A percentile compares a stretch with the other conserved stretches of the same genome.
These are phyloP conservation scores for Pelagia noctiluca DNA, from an alignment of 30 jellyfish, hydroid and myxozoan species.

Conservation along the genomic window DNA sequence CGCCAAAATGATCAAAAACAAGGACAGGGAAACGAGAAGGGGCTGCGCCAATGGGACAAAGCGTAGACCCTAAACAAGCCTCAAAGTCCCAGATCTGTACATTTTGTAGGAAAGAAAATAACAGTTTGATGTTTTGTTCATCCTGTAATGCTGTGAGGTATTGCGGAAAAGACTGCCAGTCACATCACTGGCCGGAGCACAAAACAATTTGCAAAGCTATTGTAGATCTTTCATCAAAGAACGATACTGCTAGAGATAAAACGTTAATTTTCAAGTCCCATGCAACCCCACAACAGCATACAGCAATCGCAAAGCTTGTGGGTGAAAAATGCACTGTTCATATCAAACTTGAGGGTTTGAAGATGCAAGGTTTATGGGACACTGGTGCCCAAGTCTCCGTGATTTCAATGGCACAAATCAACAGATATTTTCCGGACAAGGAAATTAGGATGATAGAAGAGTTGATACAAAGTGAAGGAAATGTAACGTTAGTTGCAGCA, in stretches of 20 bases:
- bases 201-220: slow-evolving; percentile 15
- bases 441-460: neutral
- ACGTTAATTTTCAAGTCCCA: neutral
- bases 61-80: neutral
- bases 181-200: slow-evolving; percentile 28
- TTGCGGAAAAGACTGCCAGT: slow-evolving; percentile 30
- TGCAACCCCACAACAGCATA: slow-evolving; percentile 14
- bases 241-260: neutral
- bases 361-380: slow-evolving; percentile 47
- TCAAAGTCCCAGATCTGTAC: neutral
- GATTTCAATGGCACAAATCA: neutral
- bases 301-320: slow-evolving; percentile 18
- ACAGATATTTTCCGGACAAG: slow-evolving; percentile 12
- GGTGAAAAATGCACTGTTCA: slow-evolving; percentile 37
- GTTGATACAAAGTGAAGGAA: neutral
- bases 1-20: neutral
- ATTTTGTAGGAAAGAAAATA: neutral
- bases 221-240: neutral
- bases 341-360: neutral
- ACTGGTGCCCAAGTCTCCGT: slow-evolving; percentile 65
- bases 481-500: slow-evolving; percentile 26
- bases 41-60: slow-evolving; percentile 7
- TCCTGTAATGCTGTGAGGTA: slow-evolving; percentile 23
- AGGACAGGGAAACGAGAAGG: slow-evolving; percentile 17
- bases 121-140: neutral